Conservation (phyloP, 37 sponge, comb jelly and placozoan species). For the Geodia barretti region DNA sequence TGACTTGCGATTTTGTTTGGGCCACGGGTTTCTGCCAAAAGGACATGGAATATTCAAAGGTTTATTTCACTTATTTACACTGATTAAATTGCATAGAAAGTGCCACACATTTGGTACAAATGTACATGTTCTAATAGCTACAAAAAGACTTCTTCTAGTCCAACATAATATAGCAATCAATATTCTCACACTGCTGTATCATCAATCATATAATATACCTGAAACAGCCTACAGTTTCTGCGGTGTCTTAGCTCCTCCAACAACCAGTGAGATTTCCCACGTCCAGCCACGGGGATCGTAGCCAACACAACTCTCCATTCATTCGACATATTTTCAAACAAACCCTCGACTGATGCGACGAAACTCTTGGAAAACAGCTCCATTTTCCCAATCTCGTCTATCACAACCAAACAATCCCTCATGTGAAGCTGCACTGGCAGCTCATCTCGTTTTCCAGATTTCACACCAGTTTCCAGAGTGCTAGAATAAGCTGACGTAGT, state of each 20-base stretch:
- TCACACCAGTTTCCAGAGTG: too few species aligned
- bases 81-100: background rate
- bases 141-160: too few species aligned
- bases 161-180: too few species aligned
- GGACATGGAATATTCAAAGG: too few species aligned
- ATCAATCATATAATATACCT: too few species aligned
- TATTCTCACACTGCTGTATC: too few species aligned
- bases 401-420: constrained; percentile 14
- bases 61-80: too few species aligned
- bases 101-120: background rate
- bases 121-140: background rate
- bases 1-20: too few species aligned
- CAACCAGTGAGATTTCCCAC: constrained; percentile 37
- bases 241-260: constrained; percentile 42
- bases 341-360: constrained; percentile 7
- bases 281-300: constrained; percentile 41
- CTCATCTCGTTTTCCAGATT: background rate
- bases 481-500: too few species aligned
- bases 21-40: too few species aligned
- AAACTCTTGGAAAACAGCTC: constrained; percentile 52
- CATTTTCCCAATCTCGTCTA: constrained; percentile 77
- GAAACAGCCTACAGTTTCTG: constrained; percentile 29
- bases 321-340: constrained; percentile 5
- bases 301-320: constrained; percentile 26
- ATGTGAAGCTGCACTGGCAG: background rate